Percentiles rank a stretch among this genome's conserved stretches.
Evolutionary conservation across 2,113 vertebrate species (phyloP).

Genomic region (Pitta sordida): DNA sequence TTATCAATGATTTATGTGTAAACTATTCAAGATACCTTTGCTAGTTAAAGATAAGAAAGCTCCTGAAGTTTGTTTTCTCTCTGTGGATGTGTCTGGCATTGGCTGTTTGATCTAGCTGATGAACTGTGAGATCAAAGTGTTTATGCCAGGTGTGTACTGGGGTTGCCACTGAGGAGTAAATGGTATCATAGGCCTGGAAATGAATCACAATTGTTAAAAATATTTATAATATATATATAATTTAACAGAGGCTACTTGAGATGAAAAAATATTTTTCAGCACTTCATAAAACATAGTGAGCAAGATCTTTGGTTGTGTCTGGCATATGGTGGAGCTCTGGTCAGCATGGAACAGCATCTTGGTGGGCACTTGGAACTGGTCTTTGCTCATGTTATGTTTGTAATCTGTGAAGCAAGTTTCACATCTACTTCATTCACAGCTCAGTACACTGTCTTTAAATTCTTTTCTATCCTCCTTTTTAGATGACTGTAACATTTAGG

Average conservation of each 20-base stretch:
- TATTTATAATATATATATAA: not conserved
- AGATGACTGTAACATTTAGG: not conserved
- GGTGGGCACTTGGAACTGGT: not conserved
- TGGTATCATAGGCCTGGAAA: not conserved
- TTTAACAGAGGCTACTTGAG: not conserved
- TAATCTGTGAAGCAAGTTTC: not conserved
- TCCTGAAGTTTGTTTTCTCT: slow-evolving; percentile 23
- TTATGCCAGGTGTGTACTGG: not conserved
- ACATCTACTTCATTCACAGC: not conserved
- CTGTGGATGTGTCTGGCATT: not conserved
- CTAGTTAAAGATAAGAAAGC: slow-evolving; percentile 1
- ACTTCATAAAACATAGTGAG: not conserved
- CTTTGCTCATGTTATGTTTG: not conserved
- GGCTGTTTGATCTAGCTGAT: not conserved
- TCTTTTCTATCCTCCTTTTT: not conserved
- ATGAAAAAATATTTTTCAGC: not conserved
- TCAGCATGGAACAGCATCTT: not conserved
- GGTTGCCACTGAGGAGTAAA: not conserved
- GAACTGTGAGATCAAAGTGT: not conserved
- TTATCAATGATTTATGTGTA: slow-evolving; percentile 18
- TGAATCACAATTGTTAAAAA: not conserved
- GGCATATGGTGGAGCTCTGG: not conserved
- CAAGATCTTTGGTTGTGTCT: not conserved
- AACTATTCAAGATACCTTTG: not conserved
- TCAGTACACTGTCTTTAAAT: not conserved